Conservation (phyloP, 2,797 vertebrate genomes). For the Gymnoscopelus microlampas region DNA sequence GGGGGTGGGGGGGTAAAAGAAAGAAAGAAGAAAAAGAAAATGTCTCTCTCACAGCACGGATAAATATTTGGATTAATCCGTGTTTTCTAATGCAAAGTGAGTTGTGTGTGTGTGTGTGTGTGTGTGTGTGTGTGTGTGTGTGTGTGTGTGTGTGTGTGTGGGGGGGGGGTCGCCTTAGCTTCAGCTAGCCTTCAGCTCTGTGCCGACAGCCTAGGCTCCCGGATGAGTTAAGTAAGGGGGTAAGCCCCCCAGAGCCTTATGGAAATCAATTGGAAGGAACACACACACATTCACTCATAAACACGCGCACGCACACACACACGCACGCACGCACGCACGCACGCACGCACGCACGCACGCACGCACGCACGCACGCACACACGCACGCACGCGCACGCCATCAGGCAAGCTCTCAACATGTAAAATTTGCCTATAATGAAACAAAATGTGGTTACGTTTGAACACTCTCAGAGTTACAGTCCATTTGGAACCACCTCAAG, state of each 20-base stretch:
- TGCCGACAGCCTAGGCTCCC: constrained; percentile 52
- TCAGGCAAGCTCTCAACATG: no score
- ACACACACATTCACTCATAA: constrained; percentile 3
- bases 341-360: neutral
- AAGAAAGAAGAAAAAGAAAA: no score
- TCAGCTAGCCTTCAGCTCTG: constrained; percentile 56
- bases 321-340: neutral
- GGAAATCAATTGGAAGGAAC: constrained; percentile 72
- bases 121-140: no score
- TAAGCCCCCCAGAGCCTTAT: constrained; percentile 64
- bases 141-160: no score
- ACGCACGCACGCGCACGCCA: no score
- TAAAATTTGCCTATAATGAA: no score
- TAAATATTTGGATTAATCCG: constrained; percentile 88
- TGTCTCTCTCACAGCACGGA: constrained; percentile 77
- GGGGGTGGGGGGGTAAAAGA: constrained; percentile 76
- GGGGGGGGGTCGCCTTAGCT: constrained; percentile 37
- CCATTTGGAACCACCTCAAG: no score
- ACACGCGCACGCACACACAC: neutral
- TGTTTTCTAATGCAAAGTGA: constrained; percentile 86
- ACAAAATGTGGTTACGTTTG: no score
- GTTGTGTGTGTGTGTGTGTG: neutral
- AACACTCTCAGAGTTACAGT: no score
- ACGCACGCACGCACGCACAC: neutral
- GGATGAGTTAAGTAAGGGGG: constrained; percentile 73